A percentile compares a stretch with the other conserved stretches of the same genome.
Evolutionary conservation across 1,140 invertebrate species (phyloP).

Genomic region (Hycleus phaleratus): DNA sequence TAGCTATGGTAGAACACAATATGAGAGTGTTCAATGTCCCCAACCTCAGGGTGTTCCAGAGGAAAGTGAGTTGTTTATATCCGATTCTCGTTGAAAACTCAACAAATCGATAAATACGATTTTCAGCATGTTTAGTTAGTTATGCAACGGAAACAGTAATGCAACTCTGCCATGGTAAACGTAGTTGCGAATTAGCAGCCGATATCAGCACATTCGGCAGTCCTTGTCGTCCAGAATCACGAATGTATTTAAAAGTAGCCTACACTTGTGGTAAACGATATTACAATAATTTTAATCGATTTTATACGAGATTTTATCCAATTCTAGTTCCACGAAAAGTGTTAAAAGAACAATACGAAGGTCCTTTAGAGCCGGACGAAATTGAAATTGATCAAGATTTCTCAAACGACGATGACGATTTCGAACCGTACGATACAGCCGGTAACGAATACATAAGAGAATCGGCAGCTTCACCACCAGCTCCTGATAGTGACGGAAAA

Average conservation of each 20-base stretch:
- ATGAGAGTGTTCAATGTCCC: slow-evolving; percentile 82
- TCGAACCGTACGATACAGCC: slow-evolving; percentile 43
- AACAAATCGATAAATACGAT: background rate
- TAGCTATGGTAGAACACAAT: slow-evolving; percentile 79
- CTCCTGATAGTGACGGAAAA: slow-evolving; percentile 22
- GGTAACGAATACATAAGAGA: slow-evolving; percentile 41
- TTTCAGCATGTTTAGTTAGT: slow-evolving; percentile 75
- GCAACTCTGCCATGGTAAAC: slow-evolving; percentile 80
- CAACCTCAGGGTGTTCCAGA: slow-evolving; percentile 76
- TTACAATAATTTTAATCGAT: background rate
- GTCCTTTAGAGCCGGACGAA: slow-evolving; percentile 64
- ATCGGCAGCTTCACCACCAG: slow-evolving; percentile 36
- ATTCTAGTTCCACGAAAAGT: slow-evolving; percentile 71
- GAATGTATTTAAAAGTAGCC: slow-evolving; percentile 85
- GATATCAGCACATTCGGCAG: slow-evolving; percentile 79
- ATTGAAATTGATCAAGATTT: slow-evolving; percentile 40
- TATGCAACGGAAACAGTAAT: slow-evolving; percentile 85
- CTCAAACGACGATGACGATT: slow-evolving; percentile 36
- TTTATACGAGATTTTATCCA: slow-evolving; percentile 35
- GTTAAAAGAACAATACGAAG: slow-evolving; percentile 69
- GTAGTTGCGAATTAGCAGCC: slow-evolving; percentile 71
- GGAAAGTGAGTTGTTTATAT: slow-evolving; percentile 63
- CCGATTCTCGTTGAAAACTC: background rate
- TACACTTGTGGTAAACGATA: slow-evolving; percentile 83
- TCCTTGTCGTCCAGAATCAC: slow-evolving; percentile 72